A percentile compares a stretch with the other conserved stretches of the same genome.
phyloP scores from a whole-genome alignment of 2,888 invertebrate genomes.

The Lasioglossum pauxillum region DNA sequence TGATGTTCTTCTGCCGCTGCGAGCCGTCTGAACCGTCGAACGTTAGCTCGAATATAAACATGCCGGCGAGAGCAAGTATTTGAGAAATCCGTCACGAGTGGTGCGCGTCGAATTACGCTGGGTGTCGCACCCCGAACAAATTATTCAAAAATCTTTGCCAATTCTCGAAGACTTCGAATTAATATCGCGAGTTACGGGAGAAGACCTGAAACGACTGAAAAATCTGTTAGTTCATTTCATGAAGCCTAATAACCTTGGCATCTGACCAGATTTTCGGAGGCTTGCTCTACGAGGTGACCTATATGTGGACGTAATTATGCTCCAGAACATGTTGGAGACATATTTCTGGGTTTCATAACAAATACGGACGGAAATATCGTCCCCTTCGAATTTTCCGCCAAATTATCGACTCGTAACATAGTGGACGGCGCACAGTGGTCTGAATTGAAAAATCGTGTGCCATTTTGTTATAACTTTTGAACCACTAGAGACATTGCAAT shows the following conservation, averaged over 20 bases:
- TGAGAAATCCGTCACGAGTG: slow-evolving; percentile 14
- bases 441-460: too few species aligned
- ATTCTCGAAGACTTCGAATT: not conserved
- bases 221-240: too few species aligned
- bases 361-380: not conserved
- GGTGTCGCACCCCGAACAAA: not conserved
- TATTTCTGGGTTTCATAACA: not conserved
- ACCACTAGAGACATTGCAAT: too few species aligned
- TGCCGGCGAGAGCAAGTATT: slow-evolving; percentile 11
- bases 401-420: not conserved
- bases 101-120: slow-evolving; percentile 1
- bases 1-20: slow-evolving; percentile 40
- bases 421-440: not conserved
- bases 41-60: slow-evolving; percentile 25
- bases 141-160: not conserved
- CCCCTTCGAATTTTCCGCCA: not conserved
- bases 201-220: not conserved
- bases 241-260: slow-evolving; percentile 2
- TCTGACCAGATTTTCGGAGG: not conserved
- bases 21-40: slow-evolving; percentile 2
- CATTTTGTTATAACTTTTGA: too few species aligned
- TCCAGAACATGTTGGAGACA: not conserved
- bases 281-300: not conserved
- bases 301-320: not conserved
- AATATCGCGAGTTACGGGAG: not conserved